Conservation (phyloP, 2,797 vertebrate species). For the Arctocebus calabarensis region DNA sequence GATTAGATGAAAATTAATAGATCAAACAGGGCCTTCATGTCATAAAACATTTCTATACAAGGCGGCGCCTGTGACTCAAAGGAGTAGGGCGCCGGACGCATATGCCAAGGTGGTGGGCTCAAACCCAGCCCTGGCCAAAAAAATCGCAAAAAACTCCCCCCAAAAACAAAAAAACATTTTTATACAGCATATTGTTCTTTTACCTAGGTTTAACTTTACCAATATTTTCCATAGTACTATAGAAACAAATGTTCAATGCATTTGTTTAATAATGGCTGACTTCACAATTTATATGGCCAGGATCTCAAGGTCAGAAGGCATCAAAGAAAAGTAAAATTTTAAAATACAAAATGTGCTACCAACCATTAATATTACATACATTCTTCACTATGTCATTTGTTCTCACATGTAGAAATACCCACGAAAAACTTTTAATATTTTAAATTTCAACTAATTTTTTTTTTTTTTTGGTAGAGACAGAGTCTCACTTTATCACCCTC, state of each 20-base stretch:
- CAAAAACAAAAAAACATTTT: too few species aligned
- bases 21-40: background rate
- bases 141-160: too few species aligned
- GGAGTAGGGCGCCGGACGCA: too few species aligned
- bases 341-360: constrained; percentile 29
- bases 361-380: background rate
- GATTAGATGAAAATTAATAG: constrained; percentile 26
- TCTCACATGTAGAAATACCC: background rate
- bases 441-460: constrained; percentile 30
- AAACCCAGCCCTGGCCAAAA: too few species aligned
- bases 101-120: too few species aligned
- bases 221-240: constrained; percentile 28
- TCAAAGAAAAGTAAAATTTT: constrained; percentile 18
- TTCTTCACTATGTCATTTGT: background rate
- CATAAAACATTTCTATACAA: constrained; percentile 58
- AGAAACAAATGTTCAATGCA: constrained; percentile 6
- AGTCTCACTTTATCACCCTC: too few species aligned
- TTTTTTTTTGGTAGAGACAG: too few species aligned
- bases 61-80: too few species aligned
- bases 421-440: constrained; percentile 3
- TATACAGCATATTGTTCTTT: constrained; percentile 4
- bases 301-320: background rate
- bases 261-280: background rate
- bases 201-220: constrained; percentile 38
- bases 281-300: background rate